Base-by-base conservation (phyloP, 1,140 invertebrate genomes). In the Bombus sibiricus region DNA sequence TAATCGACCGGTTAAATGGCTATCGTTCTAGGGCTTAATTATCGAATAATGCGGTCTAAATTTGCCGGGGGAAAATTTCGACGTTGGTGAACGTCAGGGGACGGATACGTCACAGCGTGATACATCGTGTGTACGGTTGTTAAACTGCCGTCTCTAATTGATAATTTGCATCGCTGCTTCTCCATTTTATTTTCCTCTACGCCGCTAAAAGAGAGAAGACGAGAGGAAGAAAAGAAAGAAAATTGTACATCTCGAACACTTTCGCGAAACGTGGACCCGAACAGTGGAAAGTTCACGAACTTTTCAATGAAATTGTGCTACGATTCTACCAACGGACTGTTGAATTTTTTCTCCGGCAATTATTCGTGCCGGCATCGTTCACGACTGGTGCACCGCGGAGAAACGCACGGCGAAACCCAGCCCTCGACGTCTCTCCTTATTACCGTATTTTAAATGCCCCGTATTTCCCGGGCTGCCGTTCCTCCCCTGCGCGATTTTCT, bases 1-100 rank as follows among this genome's bases (percentile, higher is more conserved):
- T 85, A 85, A 85, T 85, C 83, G 83, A 85, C 83, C 76, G 83
- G 39, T 72, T 80, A 72, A 80, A 85, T 57, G 76, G 68, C 53
- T 71, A 79, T 72, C 32, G 83, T 80, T 85, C 39, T 32, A 79
- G n/a, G 39, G 83, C 62, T 85, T 79, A 85, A 85, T 85, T 85
- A 85, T 79, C 83, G 76, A 85, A 80, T 85, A 80, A 79, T 72
- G 53, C 68, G 68, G 76, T 72, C 68, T 79, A 85, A 85, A 72
- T 72, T 59, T 68, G 25, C 28, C 28, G 25, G 39, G 10, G 32
- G 53, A 9, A 32, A 53, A 59, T 84, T 72, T 80, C 76, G n/a
- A 66, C 47, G 59, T 53, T 28, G 41, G 25, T 2, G 18, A 53
- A 53, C 47, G 47, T 34, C 12, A 39, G 13, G 34, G 66, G 39